These are phyloP conservation scores for Fragum whitleyi DNA, from an alignment of 2,888 invertebrate genomes.

Conservation along the genomic window DNA sequence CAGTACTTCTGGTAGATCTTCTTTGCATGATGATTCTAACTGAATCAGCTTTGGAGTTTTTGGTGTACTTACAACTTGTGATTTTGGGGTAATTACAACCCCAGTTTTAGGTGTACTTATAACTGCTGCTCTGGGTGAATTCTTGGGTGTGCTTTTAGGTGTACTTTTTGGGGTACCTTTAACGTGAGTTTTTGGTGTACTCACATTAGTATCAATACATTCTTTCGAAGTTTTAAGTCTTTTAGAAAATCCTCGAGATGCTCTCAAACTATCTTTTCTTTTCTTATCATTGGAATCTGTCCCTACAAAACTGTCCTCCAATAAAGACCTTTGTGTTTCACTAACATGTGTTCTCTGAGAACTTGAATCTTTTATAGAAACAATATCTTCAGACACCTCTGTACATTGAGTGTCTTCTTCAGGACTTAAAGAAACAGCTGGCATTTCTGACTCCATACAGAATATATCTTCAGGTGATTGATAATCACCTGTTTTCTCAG, in stretches of 20 bases:
- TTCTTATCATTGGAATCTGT: not conserved
- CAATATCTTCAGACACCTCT: not conserved
- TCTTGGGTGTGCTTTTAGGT: too few relatives aligned
- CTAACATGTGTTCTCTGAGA: slow-evolving; percentile 14
- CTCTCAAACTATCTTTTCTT: not conserved
- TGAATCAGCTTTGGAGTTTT: too few relatives aligned
- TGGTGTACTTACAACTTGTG: not conserved
- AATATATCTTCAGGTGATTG: slow-evolving; percentile 66
- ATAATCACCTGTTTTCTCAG: slow-evolving; percentile 25
- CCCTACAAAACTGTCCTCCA: not conserved
- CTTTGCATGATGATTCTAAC: too few relatives aligned
- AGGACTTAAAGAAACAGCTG: slow-evolving; percentile 50
- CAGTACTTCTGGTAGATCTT: too few relatives aligned
- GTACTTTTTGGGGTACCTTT: not conserved
- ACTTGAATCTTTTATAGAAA: not conserved
- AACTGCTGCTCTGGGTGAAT: too few relatives aligned
- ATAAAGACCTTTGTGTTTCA: slow-evolving; percentile 6
- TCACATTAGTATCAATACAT: not conserved
- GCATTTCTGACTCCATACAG: slow-evolving; percentile 61
- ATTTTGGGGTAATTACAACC: not conserved
- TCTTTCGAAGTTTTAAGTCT: not conserved
- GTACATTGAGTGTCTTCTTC: slow-evolving; percentile 6
- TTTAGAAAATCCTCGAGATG: slow-evolving; percentile 17
- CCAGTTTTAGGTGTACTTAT: not conserved
- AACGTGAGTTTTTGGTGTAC: too few relatives aligned